Evolutionary conservation across 2,888 invertebrate genomes (phyloP).

Genomic region (Drosophila testacea): DNA sequence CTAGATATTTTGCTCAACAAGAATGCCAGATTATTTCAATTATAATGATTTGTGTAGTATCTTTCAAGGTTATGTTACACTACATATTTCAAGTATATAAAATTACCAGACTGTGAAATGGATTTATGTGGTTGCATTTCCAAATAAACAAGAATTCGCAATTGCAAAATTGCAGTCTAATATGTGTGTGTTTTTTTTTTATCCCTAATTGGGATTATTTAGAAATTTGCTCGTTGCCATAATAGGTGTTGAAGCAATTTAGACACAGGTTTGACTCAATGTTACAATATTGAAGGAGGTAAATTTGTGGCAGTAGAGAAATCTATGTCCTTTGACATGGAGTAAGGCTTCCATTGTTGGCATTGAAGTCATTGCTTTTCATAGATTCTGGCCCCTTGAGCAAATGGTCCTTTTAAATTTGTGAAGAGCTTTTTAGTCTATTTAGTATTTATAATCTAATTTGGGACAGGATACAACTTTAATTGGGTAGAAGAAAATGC

Average conservation of each 20-base stretch:
- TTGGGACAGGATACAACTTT: constrained; percentile 5
- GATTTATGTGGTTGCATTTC: not conserved
- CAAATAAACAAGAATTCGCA: not conserved
- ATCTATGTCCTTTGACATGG: not conserved
- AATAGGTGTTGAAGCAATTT: not conserved
- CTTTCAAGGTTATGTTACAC: not conserved
- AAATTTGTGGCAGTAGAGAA: not conserved
- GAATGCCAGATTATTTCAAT: not conserved
- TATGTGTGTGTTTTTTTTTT: not conserved
- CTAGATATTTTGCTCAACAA: not conserved
- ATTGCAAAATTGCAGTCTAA: not conserved
- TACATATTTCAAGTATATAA: not conserved
- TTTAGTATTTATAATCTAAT: constrained; percentile 19
- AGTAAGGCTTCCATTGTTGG: not conserved
- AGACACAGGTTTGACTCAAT: not conserved
- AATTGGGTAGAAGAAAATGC: not conserved
- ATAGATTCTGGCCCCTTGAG: not conserved
- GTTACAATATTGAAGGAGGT: not conserved
- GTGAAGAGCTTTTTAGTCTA: constrained; percentile 17
- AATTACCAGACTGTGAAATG: not conserved
- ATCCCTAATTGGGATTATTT: not conserved
- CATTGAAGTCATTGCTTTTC: not conserved
- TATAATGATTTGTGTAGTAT: not conserved
- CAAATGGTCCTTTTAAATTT: constrained; percentile 17
- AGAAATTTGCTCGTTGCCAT: not conserved